Conservation (phyloP, 2,113 vertebrate species). For the Columba livia region DNA sequence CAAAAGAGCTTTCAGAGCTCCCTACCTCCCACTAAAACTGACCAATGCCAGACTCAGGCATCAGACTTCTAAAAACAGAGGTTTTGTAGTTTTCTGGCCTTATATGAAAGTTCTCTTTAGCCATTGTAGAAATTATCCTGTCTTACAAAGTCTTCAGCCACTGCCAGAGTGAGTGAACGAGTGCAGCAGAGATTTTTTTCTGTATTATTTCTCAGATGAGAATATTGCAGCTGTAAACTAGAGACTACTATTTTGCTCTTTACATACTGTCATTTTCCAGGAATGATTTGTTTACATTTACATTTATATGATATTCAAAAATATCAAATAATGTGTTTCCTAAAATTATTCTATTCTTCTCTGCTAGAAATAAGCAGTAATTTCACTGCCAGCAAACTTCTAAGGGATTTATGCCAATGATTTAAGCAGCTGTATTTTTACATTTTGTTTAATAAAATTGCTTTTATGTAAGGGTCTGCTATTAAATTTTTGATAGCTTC, state of each 20-base stretch:
- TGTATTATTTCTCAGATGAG: neutral
- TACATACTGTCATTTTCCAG: neutral
- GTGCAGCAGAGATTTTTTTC: neutral
- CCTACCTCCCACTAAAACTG: neutral
- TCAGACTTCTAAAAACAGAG: neutral
- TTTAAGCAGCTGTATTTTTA: conserved; percentile 42
- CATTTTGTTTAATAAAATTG: conserved; percentile 54
- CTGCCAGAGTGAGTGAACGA: neutral
- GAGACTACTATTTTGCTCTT: neutral
- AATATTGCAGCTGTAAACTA: neutral
- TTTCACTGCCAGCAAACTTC: neutral
- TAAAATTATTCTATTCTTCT: conserved; percentile 22
- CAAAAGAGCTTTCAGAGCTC: neutral
- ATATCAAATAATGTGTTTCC: neutral
- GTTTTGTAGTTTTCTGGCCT: neutral
- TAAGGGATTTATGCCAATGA: neutral
- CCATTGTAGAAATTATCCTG: neutral
- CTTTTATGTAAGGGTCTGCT: conserved; percentile 58
- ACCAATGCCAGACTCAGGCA: neutral
- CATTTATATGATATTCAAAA: conserved; percentile 45
- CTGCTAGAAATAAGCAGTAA: neutral
- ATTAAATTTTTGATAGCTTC: conserved; percentile 59
- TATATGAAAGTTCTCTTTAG: neutral
- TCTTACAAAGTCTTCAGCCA: neutral
- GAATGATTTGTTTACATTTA: conserved; percentile 43